These are phyloP conservation scores for Morpho helenor DNA, from an alignment of 2,888 invertebrate species.

Conservation along the genomic window DNA sequence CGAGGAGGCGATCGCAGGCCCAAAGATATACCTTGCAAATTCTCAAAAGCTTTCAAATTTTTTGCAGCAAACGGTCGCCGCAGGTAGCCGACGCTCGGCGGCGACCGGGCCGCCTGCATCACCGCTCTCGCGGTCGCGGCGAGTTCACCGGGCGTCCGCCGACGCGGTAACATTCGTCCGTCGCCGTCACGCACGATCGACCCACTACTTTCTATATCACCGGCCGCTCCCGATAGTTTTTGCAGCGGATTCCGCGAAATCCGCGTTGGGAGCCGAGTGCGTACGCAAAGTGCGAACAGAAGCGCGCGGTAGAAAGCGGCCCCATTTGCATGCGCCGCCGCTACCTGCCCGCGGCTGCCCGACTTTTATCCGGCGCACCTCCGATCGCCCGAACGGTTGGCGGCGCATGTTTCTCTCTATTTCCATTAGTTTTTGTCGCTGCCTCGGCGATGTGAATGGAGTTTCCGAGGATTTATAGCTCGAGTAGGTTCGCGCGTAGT, in stretches of 20 bases:
- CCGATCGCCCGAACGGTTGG: conserved; percentile 44
- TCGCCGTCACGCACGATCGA: neutral
- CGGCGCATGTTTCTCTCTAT: conserved; percentile 44
- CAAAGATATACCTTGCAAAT: too few relatives aligned
- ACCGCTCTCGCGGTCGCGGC: too few relatives aligned
- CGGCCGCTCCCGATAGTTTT: conserved; percentile 11
- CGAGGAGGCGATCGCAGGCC: too few relatives aligned
- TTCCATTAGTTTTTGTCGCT: conserved; percentile 46
- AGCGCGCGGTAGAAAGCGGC: conserved; percentile 17
- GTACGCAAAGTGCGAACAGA: conserved; percentile 20
- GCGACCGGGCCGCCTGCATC: too few relatives aligned
- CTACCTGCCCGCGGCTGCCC: conserved; percentile 54
- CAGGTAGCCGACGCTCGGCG: too few relatives aligned
- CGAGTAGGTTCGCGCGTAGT: conserved; percentile 4
- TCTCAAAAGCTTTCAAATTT: too few relatives aligned
- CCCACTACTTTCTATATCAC: conserved; percentile 3
- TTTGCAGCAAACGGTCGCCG: too few relatives aligned
- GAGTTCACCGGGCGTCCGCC: neutral
- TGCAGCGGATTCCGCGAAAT: conserved; percentile 12
- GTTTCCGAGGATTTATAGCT: conserved; percentile 49
- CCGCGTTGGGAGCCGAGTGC: conserved; percentile 15
- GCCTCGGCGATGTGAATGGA: conserved; percentile 40
- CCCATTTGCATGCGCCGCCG: conserved; percentile 47
- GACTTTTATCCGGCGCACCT: conserved; percentile 35
- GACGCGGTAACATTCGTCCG: neutral